phyloP scores from a whole-genome alignment of 2,113 vertebrate species.

The Centropristis striata region DNA sequence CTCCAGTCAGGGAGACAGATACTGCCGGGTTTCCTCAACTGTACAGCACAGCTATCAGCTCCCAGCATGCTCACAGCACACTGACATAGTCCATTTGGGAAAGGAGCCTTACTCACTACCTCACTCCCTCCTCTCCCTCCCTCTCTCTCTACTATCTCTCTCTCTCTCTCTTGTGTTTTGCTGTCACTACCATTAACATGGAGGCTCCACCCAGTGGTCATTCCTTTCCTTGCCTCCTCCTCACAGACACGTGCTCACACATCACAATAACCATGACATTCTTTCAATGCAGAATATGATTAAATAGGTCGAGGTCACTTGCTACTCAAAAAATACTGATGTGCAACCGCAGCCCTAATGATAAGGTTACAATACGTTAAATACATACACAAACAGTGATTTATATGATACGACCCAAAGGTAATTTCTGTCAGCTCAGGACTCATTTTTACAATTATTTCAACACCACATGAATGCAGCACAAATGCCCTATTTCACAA shows the following conservation, averaged over 20 bases:
- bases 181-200: slow-evolving; percentile 60
- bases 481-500: too few species aligned
- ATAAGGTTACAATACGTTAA: neutral
- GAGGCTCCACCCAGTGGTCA: slow-evolving; percentile 84
- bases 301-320: neutral
- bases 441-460: too few species aligned
- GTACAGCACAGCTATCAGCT: slow-evolving; percentile 51
- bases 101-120: slow-evolving; percentile 63
- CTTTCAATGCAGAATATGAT: neutral
- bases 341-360: neutral
- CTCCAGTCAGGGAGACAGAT: slow-evolving; percentile 33
- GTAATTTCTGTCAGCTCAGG: too few species aligned
- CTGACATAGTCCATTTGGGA: slow-evolving; percentile 71
- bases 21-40: slow-evolving; percentile 32
- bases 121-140: slow-evolving; percentile 41
- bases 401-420: too few species aligned
- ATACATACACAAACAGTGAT: too few species aligned
- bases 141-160: slow-evolving; percentile 27
- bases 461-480: too few species aligned
- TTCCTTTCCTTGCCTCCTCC: slow-evolving; percentile 47
- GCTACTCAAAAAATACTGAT: neutral
- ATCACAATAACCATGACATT: neutral
- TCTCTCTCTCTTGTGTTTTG: slow-evolving; percentile 35
- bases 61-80: slow-evolving; percentile 62
- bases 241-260: neutral